Conservation (phyloP, 2,888 invertebrate species). For the Saturnia japonica region DNA sequence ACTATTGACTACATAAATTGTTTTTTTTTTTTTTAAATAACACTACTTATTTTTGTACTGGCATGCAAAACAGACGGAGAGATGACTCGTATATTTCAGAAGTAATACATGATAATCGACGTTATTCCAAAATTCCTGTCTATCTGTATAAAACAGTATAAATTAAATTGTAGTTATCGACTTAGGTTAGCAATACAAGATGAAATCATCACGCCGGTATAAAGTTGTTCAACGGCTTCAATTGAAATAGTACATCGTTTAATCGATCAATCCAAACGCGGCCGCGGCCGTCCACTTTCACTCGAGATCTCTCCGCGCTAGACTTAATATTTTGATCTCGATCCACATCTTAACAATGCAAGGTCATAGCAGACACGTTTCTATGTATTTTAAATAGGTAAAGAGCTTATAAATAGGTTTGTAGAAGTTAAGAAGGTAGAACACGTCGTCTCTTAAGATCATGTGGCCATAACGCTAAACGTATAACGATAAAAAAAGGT, state of each 20-base stretch:
- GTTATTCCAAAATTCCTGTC: neutral
- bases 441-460: too few relatives aligned
- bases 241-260: constrained; percentile 2
- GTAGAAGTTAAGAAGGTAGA: too few relatives aligned
- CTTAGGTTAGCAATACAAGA: neutral
- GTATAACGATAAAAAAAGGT: too few relatives aligned
- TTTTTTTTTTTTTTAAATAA: too few relatives aligned
- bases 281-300: constrained; percentile 11
- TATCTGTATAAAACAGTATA: neutral
- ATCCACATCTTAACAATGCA: constrained; percentile 2
- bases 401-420: neutral
- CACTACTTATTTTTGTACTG: too few relatives aligned
- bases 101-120: neutral
- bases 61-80: too few relatives aligned
- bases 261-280: constrained; percentile 2
- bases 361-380: neutral
- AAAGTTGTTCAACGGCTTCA: neutral
- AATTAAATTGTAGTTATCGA: neutral
- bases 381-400: neutral
- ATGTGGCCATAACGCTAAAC: too few relatives aligned
- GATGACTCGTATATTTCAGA: neutral
- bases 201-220: neutral
- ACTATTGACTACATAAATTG: too few relatives aligned
- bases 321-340: constrained; percentile 6
- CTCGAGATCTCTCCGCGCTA: constrained; percentile 1